These are phyloP conservation scores for Danaus chrysippus DNA, from an alignment of 2,888 invertebrate genomes.

Conservation along the genomic window DNA sequence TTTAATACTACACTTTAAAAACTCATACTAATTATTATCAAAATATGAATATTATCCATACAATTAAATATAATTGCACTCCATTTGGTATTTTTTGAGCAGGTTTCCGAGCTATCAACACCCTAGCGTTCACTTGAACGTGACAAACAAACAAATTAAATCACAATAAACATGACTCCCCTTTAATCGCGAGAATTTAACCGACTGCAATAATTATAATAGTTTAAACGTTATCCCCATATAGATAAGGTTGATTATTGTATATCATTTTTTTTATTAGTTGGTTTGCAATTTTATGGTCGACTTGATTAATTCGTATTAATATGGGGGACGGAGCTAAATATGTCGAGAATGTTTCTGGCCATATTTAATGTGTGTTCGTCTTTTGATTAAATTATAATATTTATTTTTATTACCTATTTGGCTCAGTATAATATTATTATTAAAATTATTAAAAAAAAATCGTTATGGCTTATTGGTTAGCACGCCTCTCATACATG, in stretches of 20 bases:
- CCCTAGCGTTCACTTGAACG: slow-evolving; percentile 16
- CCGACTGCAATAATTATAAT: not conserved
- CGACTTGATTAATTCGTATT: slow-evolving; percentile 23
- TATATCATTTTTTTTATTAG: slow-evolving; percentile 6
- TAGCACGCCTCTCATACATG: no score
- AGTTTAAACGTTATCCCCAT: no score
- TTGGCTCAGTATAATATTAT: no score
- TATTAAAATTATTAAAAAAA: no score
- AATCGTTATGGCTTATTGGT: no score
- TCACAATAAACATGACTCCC: slow-evolving; percentile 21
- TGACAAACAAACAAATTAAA: slow-evolving; percentile 26
- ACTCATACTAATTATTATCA: no score
- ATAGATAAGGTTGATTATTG: not conserved
- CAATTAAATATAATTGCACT: no score
- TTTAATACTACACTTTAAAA: no score
- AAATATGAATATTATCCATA: no score
- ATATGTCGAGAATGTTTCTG: not conserved
- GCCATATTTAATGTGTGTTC: not conserved
- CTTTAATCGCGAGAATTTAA: slow-evolving; percentile 8
- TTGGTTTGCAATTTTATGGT: slow-evolving; percentile 30
- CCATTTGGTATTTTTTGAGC: no score
- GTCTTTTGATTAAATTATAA: no score
- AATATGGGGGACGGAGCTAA: slow-evolving; percentile 15
- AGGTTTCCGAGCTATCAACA: not conserved
- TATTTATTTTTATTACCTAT: no score